Base-by-base conservation (phyloP, 1,140 invertebrate species). In the Caenorhabditis latens region DNA sequence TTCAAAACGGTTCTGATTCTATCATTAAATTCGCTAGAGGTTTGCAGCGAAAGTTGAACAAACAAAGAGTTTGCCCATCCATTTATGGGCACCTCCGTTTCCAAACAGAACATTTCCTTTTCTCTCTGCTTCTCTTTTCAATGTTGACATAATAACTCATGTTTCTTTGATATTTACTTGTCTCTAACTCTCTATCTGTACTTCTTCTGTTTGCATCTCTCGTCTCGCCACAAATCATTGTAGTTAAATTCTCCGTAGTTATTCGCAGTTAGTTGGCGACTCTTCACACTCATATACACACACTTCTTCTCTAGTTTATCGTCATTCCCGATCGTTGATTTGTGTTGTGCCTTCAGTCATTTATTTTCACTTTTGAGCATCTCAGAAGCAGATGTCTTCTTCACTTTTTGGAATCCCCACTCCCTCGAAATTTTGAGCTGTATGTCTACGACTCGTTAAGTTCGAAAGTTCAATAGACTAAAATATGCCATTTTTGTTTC, bases 101-200 rank as follows among this genome's bases (percentile, higher is more conserved):
- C 71, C 71, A 79, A 79, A 50, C 71, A 79, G 71, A 71, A 46
- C 40, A 65, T 11, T 13, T 32, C 5, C 50, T 53, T 14, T 46
- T 71, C 4, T 21, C 16, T 71, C 42, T 71, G 4, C 46, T 24
- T 46, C 11, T 46, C 42, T 24, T 79, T n/a, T 13, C 7, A 13
- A 19, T 79, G 71, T 79, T 79, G 53, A 46, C 71, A 79, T 79
- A 79, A 79, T 79, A 79, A 79, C 71, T 79, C 71, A 79, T 79
- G 83, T 63, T 63, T 85, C 65, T 85, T 65, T 84, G 24, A 32
- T 84, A 53, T 53, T n/a, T 58, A 13, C 65, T 75, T 19, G 19
- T 58, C 63, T 71, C 24, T 48, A 48, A n/a, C 61, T 71, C 58
- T 85, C 63, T 67, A 55, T 84, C 43, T 84, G 83, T 61, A 84